A percentile compares a stretch with the other conserved stretches of the same genome.
These are phyloP conservation scores for human DNA, from an alignment of 2,113 vertebrate species.

Conservation along the genomic window GRCh38 chr3:59261001-59261500, in stretches of 20 bases:
- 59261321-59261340: not conserved
- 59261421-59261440: not conserved
- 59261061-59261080: not conserved
- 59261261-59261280: not conserved
- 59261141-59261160: conserved; percentile 11
- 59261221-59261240: not conserved
- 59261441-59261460: not conserved
- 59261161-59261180: not conserved
- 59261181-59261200: not conserved
- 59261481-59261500: not conserved
- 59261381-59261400: not conserved
- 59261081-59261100: not conserved
- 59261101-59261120: conserved; percentile 8
- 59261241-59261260: not conserved
- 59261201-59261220: not conserved
- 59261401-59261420: not conserved
- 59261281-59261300: not conserved
- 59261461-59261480: not conserved
- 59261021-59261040: not conserved
- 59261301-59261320: not conserved
- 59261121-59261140: conserved; percentile 32
- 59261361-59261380: not conserved
- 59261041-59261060: not conserved
- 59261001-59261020: not conserved
- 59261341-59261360: not conserved